These are phyloP conservation scores for Trichogramma dendrolimi DNA, from an alignment of 2,888 invertebrate species.

Conservation along the genomic window DNA sequence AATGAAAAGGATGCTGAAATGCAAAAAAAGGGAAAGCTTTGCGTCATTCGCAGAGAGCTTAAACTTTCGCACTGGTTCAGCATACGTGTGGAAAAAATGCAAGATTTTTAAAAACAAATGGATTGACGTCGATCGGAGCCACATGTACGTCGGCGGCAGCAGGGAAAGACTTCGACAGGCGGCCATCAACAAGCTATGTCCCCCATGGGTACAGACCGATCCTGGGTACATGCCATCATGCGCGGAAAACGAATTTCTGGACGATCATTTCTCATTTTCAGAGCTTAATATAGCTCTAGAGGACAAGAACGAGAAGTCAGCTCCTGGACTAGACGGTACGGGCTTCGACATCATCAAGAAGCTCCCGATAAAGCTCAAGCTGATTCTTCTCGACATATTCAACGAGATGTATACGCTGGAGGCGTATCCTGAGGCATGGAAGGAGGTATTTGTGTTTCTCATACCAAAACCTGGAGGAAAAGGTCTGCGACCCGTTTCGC, in stretches of 20 bases:
- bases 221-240: not conserved
- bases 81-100: constrained; percentile 7
- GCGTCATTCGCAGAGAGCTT: constrained; percentile 10
- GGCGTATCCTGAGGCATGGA: not conserved
- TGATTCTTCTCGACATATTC: not conserved
- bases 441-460: not conserved
- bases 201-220: constrained; percentile 9
- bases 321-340: no score
- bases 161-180: not conserved
- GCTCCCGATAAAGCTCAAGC: no score
- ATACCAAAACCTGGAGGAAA: not conserved
- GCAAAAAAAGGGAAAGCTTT: constrained; percentile 8
- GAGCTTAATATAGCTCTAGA: no score
- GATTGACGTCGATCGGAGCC: not conserved
- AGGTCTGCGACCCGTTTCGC: not conserved
- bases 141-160: not conserved
- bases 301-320: no score
- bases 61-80: constrained; percentile 3
- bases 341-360: no score
- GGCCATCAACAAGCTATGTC: constrained; percentile 7
- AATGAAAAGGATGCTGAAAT: constrained; percentile 7
- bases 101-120: constrained; percentile 12
- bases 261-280: no score
- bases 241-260: not conserved
- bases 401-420: not conserved